These are phyloP conservation scores for Tetrao urogallus DNA, from an alignment of 2,113 vertebrate species.

Conservation along the genomic window DNA sequence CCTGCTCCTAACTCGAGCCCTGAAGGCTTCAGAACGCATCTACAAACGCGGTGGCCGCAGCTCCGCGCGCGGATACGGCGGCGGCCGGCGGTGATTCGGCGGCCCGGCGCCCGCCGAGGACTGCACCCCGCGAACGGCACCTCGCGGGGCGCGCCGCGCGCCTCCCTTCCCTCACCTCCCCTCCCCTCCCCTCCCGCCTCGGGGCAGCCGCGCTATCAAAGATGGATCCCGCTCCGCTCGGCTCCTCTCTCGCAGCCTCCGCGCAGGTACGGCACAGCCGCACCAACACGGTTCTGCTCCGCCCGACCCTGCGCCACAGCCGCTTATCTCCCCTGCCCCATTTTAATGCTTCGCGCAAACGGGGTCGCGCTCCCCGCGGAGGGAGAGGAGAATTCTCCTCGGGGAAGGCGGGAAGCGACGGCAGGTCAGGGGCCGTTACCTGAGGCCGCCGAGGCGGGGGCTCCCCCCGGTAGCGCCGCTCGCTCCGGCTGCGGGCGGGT, in stretches of 20 bases:
- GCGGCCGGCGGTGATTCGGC: too few relatives aligned
- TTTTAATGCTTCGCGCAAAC: background rate
- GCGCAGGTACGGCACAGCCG: background rate
- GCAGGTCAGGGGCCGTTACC: background rate
- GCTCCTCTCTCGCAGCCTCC: background rate
- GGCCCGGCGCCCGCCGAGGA: too few relatives aligned
- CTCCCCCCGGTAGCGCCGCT: background rate
- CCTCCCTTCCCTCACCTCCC: too few relatives aligned
- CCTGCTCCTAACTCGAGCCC: background rate
- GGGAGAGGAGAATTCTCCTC: background rate
- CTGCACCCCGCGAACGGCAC: too few relatives aligned
- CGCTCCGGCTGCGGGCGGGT: background rate
- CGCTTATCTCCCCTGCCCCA: background rate
- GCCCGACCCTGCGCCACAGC: too few relatives aligned
- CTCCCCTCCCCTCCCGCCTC: too few relatives aligned
- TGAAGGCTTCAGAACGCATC: background rate
- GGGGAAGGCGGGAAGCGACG: background rate
- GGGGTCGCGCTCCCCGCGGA: background rate
- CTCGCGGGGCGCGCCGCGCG: too few relatives aligned
- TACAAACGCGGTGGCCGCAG: rapidly evolving
- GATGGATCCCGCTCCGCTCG: background rate
- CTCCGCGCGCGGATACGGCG: background rate
- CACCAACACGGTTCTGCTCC: too few relatives aligned
- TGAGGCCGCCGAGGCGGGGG: background rate
- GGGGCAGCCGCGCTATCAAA: too few relatives aligned